A percentile compares a stretch with the other conserved stretches of the same genome.
Evolutionary conservation across 2,113 vertebrate genomes (phyloP).

Genomic region (Elachura formosa): DNA sequence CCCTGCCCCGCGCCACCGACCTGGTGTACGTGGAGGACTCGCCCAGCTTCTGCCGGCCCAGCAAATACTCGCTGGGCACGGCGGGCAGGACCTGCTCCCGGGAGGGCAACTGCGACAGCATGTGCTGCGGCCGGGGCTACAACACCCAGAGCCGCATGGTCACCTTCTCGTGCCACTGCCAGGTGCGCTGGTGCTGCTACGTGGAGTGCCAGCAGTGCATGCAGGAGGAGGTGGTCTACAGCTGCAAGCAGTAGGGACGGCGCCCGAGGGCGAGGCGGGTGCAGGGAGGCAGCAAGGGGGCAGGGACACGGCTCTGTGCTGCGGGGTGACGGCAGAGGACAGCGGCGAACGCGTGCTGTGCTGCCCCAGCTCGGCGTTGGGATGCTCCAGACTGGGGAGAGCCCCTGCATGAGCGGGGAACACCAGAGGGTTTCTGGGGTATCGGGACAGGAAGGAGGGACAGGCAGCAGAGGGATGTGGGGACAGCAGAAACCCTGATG

Average conservation of each 20-base stretch:
- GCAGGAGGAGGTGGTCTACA: slow-evolving; percentile 92
- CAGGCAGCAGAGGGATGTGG: neutral
- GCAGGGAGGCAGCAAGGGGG: neutral
- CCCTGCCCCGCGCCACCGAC: slow-evolving; percentile 77
- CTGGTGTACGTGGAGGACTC: slow-evolving; percentile 95
- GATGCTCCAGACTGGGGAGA: neutral
- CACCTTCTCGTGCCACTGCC: slow-evolving; percentile 93
- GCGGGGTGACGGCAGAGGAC: neutral
- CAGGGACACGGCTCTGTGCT: neutral
- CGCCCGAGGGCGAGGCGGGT: neutral
- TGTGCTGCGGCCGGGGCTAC: slow-evolving; percentile 95
- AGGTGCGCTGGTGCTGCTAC: slow-evolving; percentile 98
- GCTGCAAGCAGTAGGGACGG: slow-evolving; percentile 83
- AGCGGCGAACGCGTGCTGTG: neutral
- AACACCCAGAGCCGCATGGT: slow-evolving; percentile 92
- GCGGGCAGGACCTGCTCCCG: slow-evolving; percentile 86
- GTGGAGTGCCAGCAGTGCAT: slow-evolving; percentile 96
- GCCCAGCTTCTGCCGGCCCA: slow-evolving; percentile 92
- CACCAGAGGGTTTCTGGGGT: neutral
- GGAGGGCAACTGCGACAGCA: slow-evolving; percentile 89
- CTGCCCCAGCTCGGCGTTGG: neutral
- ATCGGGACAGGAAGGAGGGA: neutral
- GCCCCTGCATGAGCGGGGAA: neutral
- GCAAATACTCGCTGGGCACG: slow-evolving; percentile 89
- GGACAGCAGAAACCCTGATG: neutral